Percentiles rank a stretch among this genome's conserved stretches.
phyloP scores from a whole-genome alignment of 2,888 invertebrate genomes.

The Himalopsyche tibetana region DNA sequence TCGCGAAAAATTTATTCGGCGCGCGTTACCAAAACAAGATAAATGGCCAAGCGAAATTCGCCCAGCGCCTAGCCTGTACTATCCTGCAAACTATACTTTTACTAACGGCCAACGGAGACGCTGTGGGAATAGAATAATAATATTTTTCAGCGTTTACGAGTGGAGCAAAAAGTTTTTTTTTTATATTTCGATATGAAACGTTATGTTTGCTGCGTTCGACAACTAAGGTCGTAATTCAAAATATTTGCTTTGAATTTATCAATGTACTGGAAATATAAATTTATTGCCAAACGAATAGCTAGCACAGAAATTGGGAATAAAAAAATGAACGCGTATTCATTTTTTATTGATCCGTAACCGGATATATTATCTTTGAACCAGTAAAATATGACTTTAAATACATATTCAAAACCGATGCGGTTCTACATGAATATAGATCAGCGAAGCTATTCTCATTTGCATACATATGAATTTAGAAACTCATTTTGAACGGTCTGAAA shows the following conservation, averaged over 20 bases:
- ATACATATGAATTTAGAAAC: no score
- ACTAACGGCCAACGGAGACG: not conserved
- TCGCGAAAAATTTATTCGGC: slow-evolving; percentile 14
- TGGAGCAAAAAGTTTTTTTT: slow-evolving; percentile 16
- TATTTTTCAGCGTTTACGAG: slow-evolving; percentile 3
- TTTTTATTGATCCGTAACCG: not conserved
- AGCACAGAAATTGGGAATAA: not conserved
- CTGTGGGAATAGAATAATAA: slow-evolving; percentile 22
- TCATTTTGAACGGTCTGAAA: no score
- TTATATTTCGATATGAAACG: slow-evolving; percentile 14
- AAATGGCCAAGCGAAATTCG: slow-evolving; percentile 28
- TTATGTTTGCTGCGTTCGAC: not conserved
- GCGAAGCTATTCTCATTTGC: no score
- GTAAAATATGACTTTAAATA: not conserved
- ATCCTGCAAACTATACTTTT: not conserved
- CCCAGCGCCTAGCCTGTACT: not conserved
- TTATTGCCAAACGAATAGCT: not conserved
- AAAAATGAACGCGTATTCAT: not conserved
- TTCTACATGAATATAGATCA: no score
- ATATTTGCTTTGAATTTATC: slow-evolving; percentile 35
- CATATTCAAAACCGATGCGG: not conserved
- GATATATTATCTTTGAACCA: not conserved
- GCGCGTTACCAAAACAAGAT: not conserved
- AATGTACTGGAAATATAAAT: slow-evolving; percentile 9
- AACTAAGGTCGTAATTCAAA: slow-evolving; percentile 27